phyloP scores from a whole-genome alignment of 2,888 invertebrate species.

The Sphecodes monilicornis region DNA sequence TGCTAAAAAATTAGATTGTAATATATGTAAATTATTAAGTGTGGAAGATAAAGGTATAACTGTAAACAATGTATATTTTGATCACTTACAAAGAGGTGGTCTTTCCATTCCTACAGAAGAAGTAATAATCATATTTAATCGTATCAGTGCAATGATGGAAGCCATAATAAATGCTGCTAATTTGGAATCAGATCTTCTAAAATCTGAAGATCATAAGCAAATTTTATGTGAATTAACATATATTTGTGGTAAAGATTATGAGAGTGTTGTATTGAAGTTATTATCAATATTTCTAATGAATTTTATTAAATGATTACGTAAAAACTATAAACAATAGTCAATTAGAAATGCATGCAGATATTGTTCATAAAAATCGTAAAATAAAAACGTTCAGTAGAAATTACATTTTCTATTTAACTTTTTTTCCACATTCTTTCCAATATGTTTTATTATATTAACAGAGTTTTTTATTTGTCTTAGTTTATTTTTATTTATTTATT shows the following conservation, averaged over 20 bases:
- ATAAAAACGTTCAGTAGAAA: constrained; percentile 13
- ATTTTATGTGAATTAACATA: constrained; percentile 1
- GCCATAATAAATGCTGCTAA: too few species aligned
- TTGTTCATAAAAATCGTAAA: not conserved
- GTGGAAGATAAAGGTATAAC: too few species aligned
- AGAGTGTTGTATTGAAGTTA: not conserved
- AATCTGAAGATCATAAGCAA: not conserved
- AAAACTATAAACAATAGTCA: not conserved
- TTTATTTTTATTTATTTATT: constrained; percentile 6
- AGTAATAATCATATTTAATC: too few species aligned
- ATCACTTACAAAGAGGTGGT: too few species aligned
- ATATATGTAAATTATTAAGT: too few species aligned
- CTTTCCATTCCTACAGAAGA: too few species aligned
- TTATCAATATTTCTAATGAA: too few species aligned
- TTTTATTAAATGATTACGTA: not conserved
- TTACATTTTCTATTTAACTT: not conserved
- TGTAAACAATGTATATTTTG: too few species aligned
- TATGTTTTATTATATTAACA: constrained; percentile 18
- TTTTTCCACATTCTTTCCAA: constrained; percentile 2
- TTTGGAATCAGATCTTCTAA: too few species aligned
- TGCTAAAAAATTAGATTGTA: constrained; percentile 1
- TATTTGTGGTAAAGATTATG: not conserved
- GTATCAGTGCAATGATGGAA: constrained; percentile 6
- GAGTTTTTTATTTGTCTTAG: constrained; percentile 14
- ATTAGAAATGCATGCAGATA: not conserved